Conservation (phyloP, 2,888 invertebrate species). For the Corythucha ciliata region DNA sequence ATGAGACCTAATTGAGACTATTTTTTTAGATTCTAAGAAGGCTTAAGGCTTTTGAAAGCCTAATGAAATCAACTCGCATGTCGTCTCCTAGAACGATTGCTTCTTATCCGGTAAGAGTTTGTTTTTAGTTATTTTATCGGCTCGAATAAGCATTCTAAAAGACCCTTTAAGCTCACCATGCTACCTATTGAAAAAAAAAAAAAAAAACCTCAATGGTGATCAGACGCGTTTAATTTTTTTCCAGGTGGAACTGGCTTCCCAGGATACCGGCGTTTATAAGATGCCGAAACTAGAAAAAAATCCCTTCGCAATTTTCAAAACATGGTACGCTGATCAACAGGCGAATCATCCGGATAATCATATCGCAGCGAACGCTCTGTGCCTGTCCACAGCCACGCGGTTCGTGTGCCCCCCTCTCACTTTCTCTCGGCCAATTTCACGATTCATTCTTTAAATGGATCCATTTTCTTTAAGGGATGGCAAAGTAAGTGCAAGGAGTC, state of each 20-base stretch:
- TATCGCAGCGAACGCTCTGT: slow-evolving; percentile 39
- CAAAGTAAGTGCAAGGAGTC: slow-evolving; percentile 41
- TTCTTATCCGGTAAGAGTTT: slow-evolving; percentile 11
- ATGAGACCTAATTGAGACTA: too few relatives aligned
- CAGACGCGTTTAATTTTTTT: too few relatives aligned
- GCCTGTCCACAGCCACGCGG: slow-evolving; percentile 43
- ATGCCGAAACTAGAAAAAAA: slow-evolving; percentile 41
- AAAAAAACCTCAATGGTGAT: too few relatives aligned
- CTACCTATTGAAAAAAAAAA: background rate
- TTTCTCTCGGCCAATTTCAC: background rate
- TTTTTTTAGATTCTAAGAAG: too few relatives aligned
- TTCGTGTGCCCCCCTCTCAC: slow-evolving; percentile 34
- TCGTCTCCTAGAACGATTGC: background rate
- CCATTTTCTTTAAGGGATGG: slow-evolving; percentile 40
- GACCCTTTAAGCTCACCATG: too few relatives aligned
- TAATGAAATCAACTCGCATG: background rate
- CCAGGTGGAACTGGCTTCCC: slow-evolving; percentile 19
- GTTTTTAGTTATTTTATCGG: background rate
- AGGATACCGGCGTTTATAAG: slow-evolving; percentile 40
- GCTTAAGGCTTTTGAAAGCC: too few relatives aligned
- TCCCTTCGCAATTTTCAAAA: slow-evolving; percentile 44
- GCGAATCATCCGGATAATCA: slow-evolving; percentile 30
- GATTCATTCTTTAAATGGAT: background rate
- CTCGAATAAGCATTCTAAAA: too few relatives aligned
- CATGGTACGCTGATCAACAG: slow-evolving; percentile 42